These are phyloP conservation scores for Diarsia brunnea DNA, from an alignment of 2,888 invertebrate genomes.

Conservation along the genomic window DNA sequence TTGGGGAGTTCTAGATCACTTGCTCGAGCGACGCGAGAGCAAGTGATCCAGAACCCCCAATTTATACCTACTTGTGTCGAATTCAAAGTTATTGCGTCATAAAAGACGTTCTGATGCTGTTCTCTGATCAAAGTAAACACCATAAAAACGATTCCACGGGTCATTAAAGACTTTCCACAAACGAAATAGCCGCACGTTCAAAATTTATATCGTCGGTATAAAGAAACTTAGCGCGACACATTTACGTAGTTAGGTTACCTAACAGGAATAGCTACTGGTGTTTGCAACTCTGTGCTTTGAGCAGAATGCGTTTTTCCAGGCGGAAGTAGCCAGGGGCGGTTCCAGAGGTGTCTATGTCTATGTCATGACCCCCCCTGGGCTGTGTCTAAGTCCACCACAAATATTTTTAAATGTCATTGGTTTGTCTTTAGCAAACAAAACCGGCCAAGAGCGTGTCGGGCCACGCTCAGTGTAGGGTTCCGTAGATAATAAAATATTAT, in stretches of 20 bases:
- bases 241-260: slow-evolving; percentile 46
- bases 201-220: slow-evolving; percentile 76
- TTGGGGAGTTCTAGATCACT: no score
- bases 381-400: background rate
- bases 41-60: no score
- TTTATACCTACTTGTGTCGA: no score
- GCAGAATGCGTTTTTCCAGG: background rate
- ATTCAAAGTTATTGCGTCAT: slow-evolving; percentile 82
- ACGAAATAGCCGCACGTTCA: slow-evolving; percentile 79
- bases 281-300: background rate
- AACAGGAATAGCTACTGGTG: background rate
- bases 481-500: no score
- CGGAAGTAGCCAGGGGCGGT: background rate
- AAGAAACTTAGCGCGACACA: slow-evolving; percentile 62
- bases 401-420: no score
- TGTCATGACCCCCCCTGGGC: background rate
- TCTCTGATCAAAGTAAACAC: slow-evolving; percentile 86
- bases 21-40: no score
- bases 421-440: no score
- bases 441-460: no score
- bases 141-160: slow-evolving; percentile 87
- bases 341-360: no score
- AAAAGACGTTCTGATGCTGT: slow-evolving; percentile 83
- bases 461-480: no score
- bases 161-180: slow-evolving; percentile 84